Base-by-base conservation (phyloP, 2,888 invertebrate species). In the Tenthredo scrophulariae region DNA sequence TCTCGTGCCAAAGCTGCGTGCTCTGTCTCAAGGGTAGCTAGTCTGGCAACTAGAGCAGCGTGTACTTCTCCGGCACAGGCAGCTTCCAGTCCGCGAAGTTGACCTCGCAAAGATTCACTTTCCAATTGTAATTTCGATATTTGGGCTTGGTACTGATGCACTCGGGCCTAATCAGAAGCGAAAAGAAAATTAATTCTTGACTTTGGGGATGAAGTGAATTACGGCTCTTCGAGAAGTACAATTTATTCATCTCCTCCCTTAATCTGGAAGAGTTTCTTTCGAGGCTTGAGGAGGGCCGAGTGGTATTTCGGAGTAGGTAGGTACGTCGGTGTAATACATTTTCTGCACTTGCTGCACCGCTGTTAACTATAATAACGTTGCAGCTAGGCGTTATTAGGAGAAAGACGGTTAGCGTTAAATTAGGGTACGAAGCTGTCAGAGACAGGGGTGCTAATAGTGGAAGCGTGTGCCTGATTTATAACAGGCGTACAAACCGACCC, bases 71-170 rank as follows among this genome's bases (percentile, higher is more conserved):
- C 93, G 74, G 92, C 91, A 87, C 93, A 91, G 54, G 91, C 91
- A 86, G 91, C 91, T 87, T 92, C 92, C 85, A 92, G 86, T 67
- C 91, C 91, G 10, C 91, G 89, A 84, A 92, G 86, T 88, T 92
- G 92, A 82, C 91, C 92, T 58, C 96, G 95, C 87, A 97, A 94
- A 84, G 96, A 94, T 89, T 96, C 95, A 94, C 96, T 96, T 93
- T 97, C 97, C 86, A 95, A 94, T 88, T 95, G 95, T 90, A 97
- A 93, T 87, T 96, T 95, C 84, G 95, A 94, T 89, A 97, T 94
- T 88, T 96, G 96, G 88, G 94, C 94, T 92, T 96, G 96, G 93
- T 96, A 96, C 93, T 97, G 96, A 86, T 96, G 95, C 88, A 96
- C 95, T 86, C 96, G 96, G 85, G 96, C 95, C 97, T 77, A n/a